phyloP scores from a whole-genome alignment of 2,888 invertebrate genomes.

The Archips xylosteana region DNA sequence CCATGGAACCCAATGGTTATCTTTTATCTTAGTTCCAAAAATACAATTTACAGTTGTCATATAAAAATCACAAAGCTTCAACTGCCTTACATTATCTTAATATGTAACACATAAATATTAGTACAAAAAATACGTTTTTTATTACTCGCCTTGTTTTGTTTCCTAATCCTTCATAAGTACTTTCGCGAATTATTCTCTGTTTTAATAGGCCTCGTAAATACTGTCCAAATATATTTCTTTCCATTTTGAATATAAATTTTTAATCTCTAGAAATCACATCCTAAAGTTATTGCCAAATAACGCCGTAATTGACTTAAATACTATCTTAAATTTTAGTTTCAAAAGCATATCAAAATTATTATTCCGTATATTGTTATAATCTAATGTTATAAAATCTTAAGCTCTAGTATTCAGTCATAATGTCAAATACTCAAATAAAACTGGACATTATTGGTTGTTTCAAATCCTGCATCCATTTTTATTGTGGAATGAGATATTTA shows the following conservation, averaged over 20 bases:
- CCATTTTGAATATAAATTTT: conserved; percentile 47
- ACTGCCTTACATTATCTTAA: conserved; percentile 57
- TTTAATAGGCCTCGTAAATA: conserved; percentile 55
- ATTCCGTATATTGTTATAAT: conserved; percentile 43
- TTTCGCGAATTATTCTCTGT: conserved; percentile 45
- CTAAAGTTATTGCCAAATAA: conserved; percentile 70
- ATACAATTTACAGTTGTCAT: conserved; percentile 43
- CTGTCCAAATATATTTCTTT: conserved; percentile 46
- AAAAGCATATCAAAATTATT: conserved; percentile 66
- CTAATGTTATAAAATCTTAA: conserved; percentile 53
- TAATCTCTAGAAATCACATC: conserved; percentile 63
- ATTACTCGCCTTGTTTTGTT: conserved; percentile 45
- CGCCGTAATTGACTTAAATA: conserved; percentile 51
- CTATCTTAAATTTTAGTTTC: conserved; percentile 39
- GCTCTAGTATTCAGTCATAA: conserved; percentile 61
- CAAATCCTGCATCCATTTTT: not conserved
- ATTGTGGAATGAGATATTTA: not conserved
- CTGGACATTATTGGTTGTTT: not conserved
- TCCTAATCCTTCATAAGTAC: conserved; percentile 40
- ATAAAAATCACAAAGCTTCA: conserved; percentile 57
- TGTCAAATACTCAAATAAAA: conserved; percentile 30
- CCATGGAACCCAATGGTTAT: conserved; percentile 23
- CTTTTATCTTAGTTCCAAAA: conserved; percentile 11
- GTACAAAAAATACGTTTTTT: conserved; percentile 49
- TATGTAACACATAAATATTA: conserved; percentile 51